Base-by-base conservation (phyloP, 1,140 invertebrate genomes). In the Ostrea denselamellosa region DNA sequence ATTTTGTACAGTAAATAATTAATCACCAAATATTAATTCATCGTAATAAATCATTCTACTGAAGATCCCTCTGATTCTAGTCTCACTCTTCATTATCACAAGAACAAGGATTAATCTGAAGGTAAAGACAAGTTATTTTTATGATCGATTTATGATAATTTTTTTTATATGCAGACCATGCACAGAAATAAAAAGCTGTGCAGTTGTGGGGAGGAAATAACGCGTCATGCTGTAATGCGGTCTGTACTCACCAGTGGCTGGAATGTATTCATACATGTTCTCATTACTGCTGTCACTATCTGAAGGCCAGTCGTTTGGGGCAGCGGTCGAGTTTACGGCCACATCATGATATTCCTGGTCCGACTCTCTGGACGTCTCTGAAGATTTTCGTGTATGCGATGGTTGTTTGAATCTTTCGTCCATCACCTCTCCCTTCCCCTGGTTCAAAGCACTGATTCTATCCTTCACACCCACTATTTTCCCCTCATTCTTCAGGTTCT, bases 291-390 rank as follows among this genome's bases (percentile, higher is more conserved):
- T 25, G 25, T 25, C 25, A 12, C 25, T 25, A 8, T 22, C 22
- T 14, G 68, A 28, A 5, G 68, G 68, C 68, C 68, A 77, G 28
- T 77, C 68, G 28, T 77, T 77, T 22, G 68, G 14, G 22, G 68
- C 0, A 14, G 22, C 68, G 7, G 56, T n/a, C 25, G 22, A 25
- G 14, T 77, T 77, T 25, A 77, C 68, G 2, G 68, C 68, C 7
- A 77, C 68, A 77, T 77, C 68, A 12, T 77, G 68, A 34, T 77
- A 77, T 34, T 77, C 68, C 68, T 77, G 68, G 28, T 77, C 68
- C 4, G 68, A 77, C 14, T 34, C 28, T 77, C 25, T 77, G 12
- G 28, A 25, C 8, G 9, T 28, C 25, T 77, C 68, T 14, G 28
- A 14, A 9, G 68, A 77, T 25, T 77, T 77, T 12, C 28, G 25